Evolutionary conservation across 2,888 invertebrate species (phyloP), one percentile per base, ranked within the genome.

Genomic region (Troides helena): DNA sequence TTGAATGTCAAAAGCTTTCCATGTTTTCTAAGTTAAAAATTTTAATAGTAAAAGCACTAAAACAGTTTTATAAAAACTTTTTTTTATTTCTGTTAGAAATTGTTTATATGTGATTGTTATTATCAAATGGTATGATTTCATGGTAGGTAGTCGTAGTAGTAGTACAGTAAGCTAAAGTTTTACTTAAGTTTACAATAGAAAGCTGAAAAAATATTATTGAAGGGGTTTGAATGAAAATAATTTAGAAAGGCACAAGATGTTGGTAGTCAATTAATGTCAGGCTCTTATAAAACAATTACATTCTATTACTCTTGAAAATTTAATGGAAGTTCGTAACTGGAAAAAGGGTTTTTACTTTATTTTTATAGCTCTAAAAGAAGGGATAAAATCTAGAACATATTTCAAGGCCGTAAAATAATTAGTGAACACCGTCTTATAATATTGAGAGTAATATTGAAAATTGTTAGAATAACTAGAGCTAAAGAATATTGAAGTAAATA

Each of bases 261-360:
- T 23, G 57, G 14, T 23, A 23, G 57, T 14, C 23, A 58, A 58
- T 23, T 23, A 23, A 58, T 25, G 23, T 21, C 1, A 21, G 21
- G 23, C 56, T 21, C 21, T 57, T 57, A 21, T 57, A 57, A 57
- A 57, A 57, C 57, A 57, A 57, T 57, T 57, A 57, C 8, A 57
- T 23, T 57, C 57, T 39, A 62, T 6, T 63, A n/a, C 43, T 6
- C 56, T 39, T 23, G 17, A 56, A 57, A 58, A 58, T 21, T n/a
- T 23, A 23, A 58, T 58, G 23, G 57, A 58, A 18, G 57, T 12
- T 23, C 3, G 57, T 25, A 14, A 58, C 57, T 58, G 23, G 23
- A 58, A 58, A 23, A 58, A n/a, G 57, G 23, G 46, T 12, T 58
- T 58, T 58, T 58, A 58, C 14, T 58, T 58, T 14, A 58, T 58